Conservation (phyloP, 2,113 vertebrate genomes). For the Aramus guarauna region DNA sequence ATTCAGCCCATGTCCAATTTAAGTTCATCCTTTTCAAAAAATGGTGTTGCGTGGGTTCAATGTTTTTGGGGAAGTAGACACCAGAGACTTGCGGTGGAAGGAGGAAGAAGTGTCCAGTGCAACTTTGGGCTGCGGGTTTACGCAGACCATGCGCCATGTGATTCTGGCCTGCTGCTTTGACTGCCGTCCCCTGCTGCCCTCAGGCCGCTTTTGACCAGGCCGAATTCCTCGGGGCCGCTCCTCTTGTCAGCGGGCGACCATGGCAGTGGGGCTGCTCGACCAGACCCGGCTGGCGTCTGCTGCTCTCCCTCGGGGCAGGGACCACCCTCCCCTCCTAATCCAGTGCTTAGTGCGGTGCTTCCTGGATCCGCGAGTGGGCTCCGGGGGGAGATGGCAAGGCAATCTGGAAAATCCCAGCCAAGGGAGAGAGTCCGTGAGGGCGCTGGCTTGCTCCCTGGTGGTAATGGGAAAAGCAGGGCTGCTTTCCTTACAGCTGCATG, state of each 20-base stretch:
- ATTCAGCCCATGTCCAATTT: background rate
- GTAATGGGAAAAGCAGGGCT: background rate
- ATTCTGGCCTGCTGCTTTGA: background rate
- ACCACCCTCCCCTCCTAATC: background rate
- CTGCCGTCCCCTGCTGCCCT: background rate
- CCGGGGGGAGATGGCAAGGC: background rate
- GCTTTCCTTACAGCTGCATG: background rate
- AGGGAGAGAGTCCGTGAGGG: background rate
- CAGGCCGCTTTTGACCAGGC: background rate
- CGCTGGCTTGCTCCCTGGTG: background rate
- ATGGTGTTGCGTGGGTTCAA: fast-evolving
- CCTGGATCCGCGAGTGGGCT: background rate
- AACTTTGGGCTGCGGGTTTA: background rate
- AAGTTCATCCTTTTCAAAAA: background rate
- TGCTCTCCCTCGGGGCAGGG: background rate
- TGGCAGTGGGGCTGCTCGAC: fast-evolving
- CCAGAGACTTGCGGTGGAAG: fast-evolving
- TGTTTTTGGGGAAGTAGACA: background rate
- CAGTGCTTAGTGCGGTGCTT: background rate
- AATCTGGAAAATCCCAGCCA: fast-evolving
- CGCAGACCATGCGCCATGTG: fast-evolving
- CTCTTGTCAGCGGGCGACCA: background rate
- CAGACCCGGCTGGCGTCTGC: fast-evolving
- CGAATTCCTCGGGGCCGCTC: background rate
- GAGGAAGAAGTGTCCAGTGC: background rate